These are phyloP conservation scores for Teleogryllus occipitalis DNA, from an alignment of 1,140 invertebrate genomes.

Conservation along the genomic window DNA sequence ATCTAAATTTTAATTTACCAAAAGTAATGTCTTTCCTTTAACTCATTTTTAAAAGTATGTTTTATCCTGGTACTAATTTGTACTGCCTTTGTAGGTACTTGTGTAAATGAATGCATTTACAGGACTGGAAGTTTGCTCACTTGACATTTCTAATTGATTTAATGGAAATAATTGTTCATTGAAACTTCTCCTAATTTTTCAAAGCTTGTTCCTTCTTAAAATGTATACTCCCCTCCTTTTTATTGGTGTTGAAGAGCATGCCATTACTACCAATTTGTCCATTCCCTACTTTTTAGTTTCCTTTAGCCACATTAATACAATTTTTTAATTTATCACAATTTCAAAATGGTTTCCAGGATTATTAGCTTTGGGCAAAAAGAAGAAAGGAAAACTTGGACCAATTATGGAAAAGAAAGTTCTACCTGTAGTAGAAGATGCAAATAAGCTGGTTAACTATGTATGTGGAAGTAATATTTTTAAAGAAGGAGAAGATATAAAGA, in stretches of 20 bases:
- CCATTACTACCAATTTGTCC: no score
- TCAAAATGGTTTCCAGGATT: not conserved
- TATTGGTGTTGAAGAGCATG: not conserved
- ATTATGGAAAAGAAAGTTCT: constrained; percentile 58
- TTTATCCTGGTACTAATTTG: no score
- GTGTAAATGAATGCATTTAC: no score
- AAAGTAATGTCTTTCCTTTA: no score
- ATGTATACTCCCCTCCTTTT: not conserved
- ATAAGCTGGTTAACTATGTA: constrained; percentile 68
- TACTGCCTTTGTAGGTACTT: no score
- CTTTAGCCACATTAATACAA: no score
- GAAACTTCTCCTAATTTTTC: not conserved
- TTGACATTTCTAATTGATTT: no score
- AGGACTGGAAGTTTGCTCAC: no score
- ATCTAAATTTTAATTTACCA: no score
- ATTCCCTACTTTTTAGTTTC: no score
- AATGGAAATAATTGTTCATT: not conserved
- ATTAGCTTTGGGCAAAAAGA: constrained; percentile 11
- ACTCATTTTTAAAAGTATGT: no score
- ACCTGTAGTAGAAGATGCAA: constrained; percentile 77
- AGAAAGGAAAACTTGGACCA: constrained; percentile 18
- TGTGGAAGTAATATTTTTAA: constrained; percentile 79
- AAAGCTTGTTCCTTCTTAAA: not conserved
- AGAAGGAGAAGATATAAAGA: constrained; percentile 67
- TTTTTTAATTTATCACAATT: no score